These are phyloP conservation scores for Trididemnum miniatum DNA, from an alignment of 23 tunicate species.

Conservation along the genomic window DNA sequence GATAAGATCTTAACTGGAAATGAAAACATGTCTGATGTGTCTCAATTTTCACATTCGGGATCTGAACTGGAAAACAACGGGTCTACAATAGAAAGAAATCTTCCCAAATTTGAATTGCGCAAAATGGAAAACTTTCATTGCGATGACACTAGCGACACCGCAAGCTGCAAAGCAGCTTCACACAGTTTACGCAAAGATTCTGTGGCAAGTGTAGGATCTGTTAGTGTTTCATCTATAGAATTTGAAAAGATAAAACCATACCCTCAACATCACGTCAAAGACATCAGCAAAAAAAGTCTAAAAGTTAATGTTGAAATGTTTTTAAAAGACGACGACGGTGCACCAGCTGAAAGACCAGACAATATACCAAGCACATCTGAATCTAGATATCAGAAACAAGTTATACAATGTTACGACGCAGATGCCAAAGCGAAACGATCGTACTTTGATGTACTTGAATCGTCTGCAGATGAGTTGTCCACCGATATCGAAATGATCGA, in stretches of 20 bases:
- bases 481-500: conserved; percentile 64
- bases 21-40: too few relatives aligned
- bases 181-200: not conserved
- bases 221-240: conserved; percentile 60
- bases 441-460: conserved; percentile 54
- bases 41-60: too few relatives aligned
- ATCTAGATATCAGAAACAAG: too few relatives aligned
- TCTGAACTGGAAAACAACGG: too few relatives aligned
- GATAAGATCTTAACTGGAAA: too few relatives aligned
- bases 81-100: too few relatives aligned
- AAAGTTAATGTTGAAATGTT: not conserved
- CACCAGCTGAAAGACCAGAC: not conserved
- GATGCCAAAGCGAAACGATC: not conserved
- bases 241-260: not conserved
- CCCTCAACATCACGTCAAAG: not conserved
- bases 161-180: too few relatives aligned
- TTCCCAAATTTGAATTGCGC: too few relatives aligned
- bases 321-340: not conserved
- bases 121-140: too few relatives aligned
- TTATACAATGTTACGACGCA: too few relatives aligned
- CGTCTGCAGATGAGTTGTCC: conserved; percentile 59
- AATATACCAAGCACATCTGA: too few relatives aligned
- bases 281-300: not conserved
- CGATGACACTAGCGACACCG: too few relatives aligned
- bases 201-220: conserved; percentile 28